Conservation (phyloP, 2,113 vertebrate genomes). For the Pitta sordida region DNA sequence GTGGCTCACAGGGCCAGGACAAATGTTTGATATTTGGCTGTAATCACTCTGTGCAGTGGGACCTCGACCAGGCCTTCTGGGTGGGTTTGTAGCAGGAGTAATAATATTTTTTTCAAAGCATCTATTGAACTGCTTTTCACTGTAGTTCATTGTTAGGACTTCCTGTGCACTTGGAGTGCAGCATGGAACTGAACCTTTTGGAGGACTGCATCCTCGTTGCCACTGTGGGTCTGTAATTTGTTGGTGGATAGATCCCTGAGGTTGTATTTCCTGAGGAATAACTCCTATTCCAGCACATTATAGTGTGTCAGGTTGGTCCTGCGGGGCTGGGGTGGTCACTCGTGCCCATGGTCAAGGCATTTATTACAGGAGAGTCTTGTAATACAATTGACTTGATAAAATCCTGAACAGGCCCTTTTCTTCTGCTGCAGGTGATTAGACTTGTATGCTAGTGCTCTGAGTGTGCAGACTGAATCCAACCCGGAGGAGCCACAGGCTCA, state of each 20-base stretch:
- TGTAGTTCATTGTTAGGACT: not conserved
- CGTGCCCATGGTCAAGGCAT: not conserved
- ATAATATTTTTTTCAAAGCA: not conserved
- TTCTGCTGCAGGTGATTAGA: not conserved
- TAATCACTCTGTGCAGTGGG: not conserved
- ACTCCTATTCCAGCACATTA: not conserved
- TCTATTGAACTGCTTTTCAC: not conserved
- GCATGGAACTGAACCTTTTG: not conserved
- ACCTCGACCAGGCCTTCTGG: not conserved
- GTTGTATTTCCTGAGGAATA: not conserved
- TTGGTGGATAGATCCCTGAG: not conserved
- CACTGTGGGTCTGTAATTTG: not conserved
- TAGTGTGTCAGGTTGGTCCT: not conserved
- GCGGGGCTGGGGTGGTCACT: not conserved
- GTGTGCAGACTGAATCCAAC: not conserved
- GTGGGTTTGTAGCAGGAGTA: not conserved
- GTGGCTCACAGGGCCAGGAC: not conserved
- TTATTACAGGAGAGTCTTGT: not conserved
- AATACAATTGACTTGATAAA: not conserved
- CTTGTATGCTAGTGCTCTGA: slow-evolving; percentile 5
- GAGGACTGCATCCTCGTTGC: not conserved
- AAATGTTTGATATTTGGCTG: not conserved
- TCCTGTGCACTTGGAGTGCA: not conserved
- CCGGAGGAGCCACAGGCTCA: not conserved
- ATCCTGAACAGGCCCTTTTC: not conserved